Conservation (phyloP, 2,888 invertebrate genomes). For the Synergus itoensis region DNA sequence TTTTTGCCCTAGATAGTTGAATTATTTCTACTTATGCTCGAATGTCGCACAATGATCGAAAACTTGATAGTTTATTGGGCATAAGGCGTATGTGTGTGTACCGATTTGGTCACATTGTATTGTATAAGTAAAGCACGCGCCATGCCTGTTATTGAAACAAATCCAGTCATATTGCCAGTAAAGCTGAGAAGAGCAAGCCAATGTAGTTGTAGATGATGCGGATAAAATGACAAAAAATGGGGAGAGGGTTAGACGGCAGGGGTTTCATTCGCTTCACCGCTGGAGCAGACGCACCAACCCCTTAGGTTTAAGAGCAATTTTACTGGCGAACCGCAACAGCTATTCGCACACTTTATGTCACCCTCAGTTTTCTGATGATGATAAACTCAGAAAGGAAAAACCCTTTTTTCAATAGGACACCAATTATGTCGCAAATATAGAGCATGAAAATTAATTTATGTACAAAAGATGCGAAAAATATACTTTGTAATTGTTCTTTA, state of each 20-base stretch:
- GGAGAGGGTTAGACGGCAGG: constrained; percentile 60
- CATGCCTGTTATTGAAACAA: constrained; percentile 71
- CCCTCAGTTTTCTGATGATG: constrained; percentile 60
- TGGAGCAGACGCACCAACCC: constrained; percentile 63
- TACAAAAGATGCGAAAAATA: neutral
- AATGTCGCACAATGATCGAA: too few species aligned
- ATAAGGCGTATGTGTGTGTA: constrained; percentile 45
- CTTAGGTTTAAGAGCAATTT: constrained; percentile 74
- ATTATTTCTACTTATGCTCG: too few species aligned
- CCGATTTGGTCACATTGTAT: constrained; percentile 34
- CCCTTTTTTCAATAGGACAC: neutral
- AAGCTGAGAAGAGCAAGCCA: constrained; percentile 42
- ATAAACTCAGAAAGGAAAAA: neutral
- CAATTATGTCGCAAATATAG: neutral
- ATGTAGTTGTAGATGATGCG: constrained; percentile 44
- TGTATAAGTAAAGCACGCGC: constrained; percentile 46
- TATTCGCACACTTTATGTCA: constrained; percentile 62
- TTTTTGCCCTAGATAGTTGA: too few species aligned
- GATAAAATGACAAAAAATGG: constrained; percentile 43
- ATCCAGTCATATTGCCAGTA: constrained; percentile 65
- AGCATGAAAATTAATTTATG: neutral
- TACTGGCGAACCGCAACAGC: constrained; percentile 63
- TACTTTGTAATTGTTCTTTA: too few species aligned
- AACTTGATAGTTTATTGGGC: too few species aligned
- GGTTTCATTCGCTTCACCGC: constrained; percentile 59